phyloP scores from a whole-genome alignment of 2,888 invertebrate species.

The Onchidella celtica region DNA sequence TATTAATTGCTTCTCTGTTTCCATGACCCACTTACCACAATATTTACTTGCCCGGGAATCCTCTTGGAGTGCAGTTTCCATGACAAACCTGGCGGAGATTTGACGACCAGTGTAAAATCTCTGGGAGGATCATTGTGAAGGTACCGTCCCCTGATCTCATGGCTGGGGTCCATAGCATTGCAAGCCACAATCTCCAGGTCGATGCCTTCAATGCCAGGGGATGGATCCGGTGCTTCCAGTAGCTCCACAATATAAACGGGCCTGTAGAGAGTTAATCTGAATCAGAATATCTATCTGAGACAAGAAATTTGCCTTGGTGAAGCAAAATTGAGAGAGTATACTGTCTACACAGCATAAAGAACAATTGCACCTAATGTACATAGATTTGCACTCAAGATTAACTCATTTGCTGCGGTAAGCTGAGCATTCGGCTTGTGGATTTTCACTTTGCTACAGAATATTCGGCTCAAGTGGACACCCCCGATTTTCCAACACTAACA shows the following conservation, averaged over 20 bases:
- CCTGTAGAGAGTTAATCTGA: constrained; percentile 52
- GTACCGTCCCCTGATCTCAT: constrained; percentile 22
- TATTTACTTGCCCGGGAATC: constrained; percentile 75
- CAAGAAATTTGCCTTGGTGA: no score
- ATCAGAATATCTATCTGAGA: no score
- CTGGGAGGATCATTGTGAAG: constrained; percentile 47
- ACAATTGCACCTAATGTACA: no score
- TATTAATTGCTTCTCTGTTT: no score
- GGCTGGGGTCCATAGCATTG: constrained; percentile 42
- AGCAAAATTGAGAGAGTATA: no score
- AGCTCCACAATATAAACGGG: constrained; percentile 70
- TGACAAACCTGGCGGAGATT: constrained; percentile 74
- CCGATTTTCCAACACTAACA: no score
- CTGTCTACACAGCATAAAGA: no score
- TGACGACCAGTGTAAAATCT: constrained; percentile 77
- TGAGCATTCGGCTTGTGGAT: no score
- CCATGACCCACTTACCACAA: constrained; percentile 80
- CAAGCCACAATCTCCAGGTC: constrained; percentile 63
- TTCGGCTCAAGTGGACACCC: no score
- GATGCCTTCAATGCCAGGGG: constrained; percentile 51
- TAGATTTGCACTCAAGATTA: no score
- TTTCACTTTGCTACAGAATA: no score
- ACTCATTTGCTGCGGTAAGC: no score
- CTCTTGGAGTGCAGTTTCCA: constrained; percentile 77
- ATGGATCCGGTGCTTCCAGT: constrained; percentile 52